phyloP scores from a whole-genome alignment of 2,888 invertebrate species.

The Himalopsyche anomala region DNA sequence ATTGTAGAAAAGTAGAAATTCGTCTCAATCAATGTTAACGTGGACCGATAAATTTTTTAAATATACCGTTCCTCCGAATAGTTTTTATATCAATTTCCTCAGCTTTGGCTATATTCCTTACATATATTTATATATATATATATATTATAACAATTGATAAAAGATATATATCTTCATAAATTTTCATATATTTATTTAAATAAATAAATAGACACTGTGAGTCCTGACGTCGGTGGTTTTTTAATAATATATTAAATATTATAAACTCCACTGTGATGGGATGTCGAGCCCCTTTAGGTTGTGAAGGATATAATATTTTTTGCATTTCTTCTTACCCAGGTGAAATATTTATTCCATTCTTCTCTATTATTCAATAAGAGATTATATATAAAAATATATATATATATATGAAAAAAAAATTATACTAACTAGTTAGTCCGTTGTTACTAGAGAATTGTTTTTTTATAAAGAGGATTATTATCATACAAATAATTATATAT shows the following conservation, averaged over 20 bases:
- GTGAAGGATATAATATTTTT: constrained; percentile 64
- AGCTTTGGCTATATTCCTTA: constrained; percentile 50
- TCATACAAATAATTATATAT: constrained; percentile 27
- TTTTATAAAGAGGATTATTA: constrained; percentile 61
- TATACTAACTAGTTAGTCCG: constrained; percentile 63
- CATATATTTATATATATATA: constrained; percentile 9
- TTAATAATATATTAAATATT: neutral
- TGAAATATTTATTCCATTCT: constrained; percentile 61
- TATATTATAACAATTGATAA: constrained; percentile 3
- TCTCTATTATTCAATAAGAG: constrained; percentile 64
- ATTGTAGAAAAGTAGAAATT: constrained; percentile 22
- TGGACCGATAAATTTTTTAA: neutral
- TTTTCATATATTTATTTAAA: constrained; percentile 10
- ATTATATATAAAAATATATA: constrained; percentile 61
- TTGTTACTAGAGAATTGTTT: constrained; percentile 65
- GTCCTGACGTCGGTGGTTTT: neutral
- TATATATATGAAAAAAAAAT: constrained; percentile 43
- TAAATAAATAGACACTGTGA: constrained; percentile 9
- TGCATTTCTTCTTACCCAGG: constrained; percentile 63
- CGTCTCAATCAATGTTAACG: constrained; percentile 17
- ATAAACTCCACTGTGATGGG: neutral
- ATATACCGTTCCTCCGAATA: constrained; percentile 46
- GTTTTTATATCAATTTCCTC: constrained; percentile 60
- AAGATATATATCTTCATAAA: neutral
- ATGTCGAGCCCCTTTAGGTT: constrained; percentile 56